These are phyloP conservation scores for Clunio marinus DNA, from an alignment of 2,888 invertebrate species.

Conservation along the genomic window DNA sequence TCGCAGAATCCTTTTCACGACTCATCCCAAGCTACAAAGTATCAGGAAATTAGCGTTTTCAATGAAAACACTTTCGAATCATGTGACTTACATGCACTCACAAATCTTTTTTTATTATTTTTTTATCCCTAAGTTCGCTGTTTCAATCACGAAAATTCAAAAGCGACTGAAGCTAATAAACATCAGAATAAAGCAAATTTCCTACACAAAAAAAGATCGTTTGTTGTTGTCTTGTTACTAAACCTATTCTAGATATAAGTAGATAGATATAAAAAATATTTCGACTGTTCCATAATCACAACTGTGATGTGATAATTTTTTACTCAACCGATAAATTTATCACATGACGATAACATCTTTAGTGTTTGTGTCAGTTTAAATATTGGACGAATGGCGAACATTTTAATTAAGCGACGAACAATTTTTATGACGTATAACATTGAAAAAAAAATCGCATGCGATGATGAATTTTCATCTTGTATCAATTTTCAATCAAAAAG, in stretches of 20 bases:
- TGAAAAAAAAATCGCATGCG: neutral
- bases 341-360: slow-evolving; percentile 28
- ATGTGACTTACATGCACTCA: slow-evolving; percentile 33
- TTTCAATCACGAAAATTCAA: slow-evolving; percentile 38
- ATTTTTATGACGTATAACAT: too few relatives aligned
- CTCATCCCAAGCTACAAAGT: slow-evolving; percentile 19
- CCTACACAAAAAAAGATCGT: slow-evolving; percentile 19
- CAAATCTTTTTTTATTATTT: slow-evolving; percentile 17
- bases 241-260: too few relatives aligned
- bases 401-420: too few relatives aligned
- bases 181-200: slow-evolving; percentile 6
- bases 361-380: neutral
- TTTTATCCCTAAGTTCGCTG: slow-evolving; percentile 8
- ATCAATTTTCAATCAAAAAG: neutral
- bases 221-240: too few relatives aligned
- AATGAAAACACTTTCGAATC: neutral
- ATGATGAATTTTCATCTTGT: neutral
- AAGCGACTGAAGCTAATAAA: slow-evolving; percentile 29
- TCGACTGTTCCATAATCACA: neutral
- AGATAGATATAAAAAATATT: too few relatives aligned
- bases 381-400: neutral
- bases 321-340: slow-evolving; percentile 30
- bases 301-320: slow-evolving; percentile 20
- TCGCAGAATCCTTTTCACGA: slow-evolving; percentile 35
- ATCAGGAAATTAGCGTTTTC: neutral